phyloP scores from a whole-genome alignment of 2,113 vertebrate genomes.

The Gnathonemus longibarbis region DNA sequence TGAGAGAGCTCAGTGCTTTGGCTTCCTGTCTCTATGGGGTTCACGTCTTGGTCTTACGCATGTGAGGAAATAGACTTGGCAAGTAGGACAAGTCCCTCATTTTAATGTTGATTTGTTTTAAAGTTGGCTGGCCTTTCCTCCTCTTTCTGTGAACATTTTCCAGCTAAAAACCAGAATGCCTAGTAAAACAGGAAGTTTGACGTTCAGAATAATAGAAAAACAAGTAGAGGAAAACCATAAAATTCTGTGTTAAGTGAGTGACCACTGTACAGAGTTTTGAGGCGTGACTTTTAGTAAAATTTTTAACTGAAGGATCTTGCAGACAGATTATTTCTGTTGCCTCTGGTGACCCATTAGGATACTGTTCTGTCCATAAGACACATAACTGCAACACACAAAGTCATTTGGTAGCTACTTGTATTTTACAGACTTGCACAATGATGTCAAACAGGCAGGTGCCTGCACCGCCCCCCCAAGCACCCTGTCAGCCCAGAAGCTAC shows the following conservation, averaged over 20 bases:
- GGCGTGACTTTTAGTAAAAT: neutral
- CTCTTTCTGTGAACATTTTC: neutral
- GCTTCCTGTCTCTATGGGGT: neutral
- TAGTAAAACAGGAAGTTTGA: neutral
- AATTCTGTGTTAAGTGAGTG: neutral
- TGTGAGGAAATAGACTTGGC: neutral
- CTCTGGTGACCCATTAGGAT: neutral
- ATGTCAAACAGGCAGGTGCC: neutral
- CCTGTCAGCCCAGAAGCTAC: neutral
- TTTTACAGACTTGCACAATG: neutral
- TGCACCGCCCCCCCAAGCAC: neutral
- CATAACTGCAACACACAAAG: neutral
- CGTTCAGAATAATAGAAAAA: neutral
- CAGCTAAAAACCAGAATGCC: neutral
- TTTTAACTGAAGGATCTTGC: neutral
- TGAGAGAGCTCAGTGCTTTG: neutral
- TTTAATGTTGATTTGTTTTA: neutral
- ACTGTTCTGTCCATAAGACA: neutral
- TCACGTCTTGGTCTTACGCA: neutral
- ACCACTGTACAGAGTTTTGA: neutral
- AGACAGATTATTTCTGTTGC: neutral
- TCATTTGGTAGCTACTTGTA: neutral
- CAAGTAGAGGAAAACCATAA: neutral
- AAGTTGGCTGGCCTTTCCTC: neutral
- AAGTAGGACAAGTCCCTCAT: neutral